These are phyloP conservation scores for Speoplatyrhinus poulsoni DNA, from an alignment of 2,113 vertebrate genomes.

Conservation along the genomic window DNA sequence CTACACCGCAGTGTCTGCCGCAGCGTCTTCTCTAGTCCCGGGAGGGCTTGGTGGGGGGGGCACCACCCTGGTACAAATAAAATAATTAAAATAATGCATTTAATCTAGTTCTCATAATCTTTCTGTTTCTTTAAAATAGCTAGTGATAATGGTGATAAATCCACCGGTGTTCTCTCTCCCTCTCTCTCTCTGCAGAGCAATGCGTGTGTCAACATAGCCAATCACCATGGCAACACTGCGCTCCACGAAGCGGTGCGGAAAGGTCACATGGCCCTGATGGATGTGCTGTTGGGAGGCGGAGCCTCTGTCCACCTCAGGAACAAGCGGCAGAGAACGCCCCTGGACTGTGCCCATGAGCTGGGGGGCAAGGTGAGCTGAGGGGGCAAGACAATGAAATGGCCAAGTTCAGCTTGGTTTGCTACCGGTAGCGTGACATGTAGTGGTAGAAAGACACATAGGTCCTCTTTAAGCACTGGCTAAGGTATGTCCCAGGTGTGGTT, in stretches of 20 bases:
- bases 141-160: not conserved
- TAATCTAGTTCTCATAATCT: not conserved
- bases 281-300: slow-evolving; percentile 82
- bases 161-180: not conserved
- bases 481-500: too few relatives aligned
- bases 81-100: too few relatives aligned
- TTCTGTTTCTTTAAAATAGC: not conserved
- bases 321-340: slow-evolving; percentile 79
- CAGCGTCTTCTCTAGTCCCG: too few relatives aligned
- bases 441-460: too few relatives aligned
- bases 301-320: slow-evolving; percentile 78
- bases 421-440: too few relatives aligned
- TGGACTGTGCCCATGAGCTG: slow-evolving; percentile 85
- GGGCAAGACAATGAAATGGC: too few relatives aligned
- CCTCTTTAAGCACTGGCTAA: too few relatives aligned
- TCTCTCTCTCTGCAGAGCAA: slow-evolving; percentile 73
- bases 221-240: slow-evolving; percentile 86
- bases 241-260: slow-evolving; percentile 86
- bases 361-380: slow-evolving; percentile 69
- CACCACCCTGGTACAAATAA: too few relatives aligned
- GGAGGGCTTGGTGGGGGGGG: too few relatives aligned
- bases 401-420: too few relatives aligned
- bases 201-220: slow-evolving; percentile 80
- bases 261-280: slow-evolving; percentile 77
- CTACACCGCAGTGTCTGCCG: too few relatives aligned